These are phyloP conservation scores for Pseudotriccus pelzelni DNA, from an alignment of 2,797 vertebrate species.

Conservation along the genomic window DNA sequence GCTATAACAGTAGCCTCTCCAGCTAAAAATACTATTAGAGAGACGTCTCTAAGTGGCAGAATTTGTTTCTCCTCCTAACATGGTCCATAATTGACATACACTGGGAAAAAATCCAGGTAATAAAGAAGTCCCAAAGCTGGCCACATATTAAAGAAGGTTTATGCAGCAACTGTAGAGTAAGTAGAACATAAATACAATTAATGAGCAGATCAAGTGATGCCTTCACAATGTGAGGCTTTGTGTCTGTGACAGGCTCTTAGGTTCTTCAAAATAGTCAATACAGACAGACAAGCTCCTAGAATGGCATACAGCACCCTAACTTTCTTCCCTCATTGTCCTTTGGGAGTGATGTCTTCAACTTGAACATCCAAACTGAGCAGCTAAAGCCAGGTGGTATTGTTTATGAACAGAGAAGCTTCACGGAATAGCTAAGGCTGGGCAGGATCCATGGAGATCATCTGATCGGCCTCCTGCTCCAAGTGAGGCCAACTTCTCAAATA, in stretches of 20 bases:
- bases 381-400: not conserved
- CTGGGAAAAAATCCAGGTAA: not conserved
- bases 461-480: not conserved
- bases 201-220: not conserved
- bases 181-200: not conserved
- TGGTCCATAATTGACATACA: not conserved
- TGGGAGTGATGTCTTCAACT: not conserved
- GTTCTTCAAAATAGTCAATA: not conserved
- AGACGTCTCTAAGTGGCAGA: not conserved
- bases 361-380: rapidly evolving
- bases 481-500: not conserved
- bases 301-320: not conserved
- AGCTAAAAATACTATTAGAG: not conserved
- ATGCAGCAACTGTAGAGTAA: not conserved
- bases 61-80: not conserved
- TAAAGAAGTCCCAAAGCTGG: not conserved
- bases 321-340: rapidly evolving
- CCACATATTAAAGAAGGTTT: not conserved
- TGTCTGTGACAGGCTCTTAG: not conserved
- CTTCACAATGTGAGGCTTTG: not conserved
- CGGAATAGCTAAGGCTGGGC: rapidly evolving
- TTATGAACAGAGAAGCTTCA: not conserved
- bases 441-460: not conserved
- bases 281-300: not conserved
- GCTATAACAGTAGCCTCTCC: not conserved